These are phyloP conservation scores for Cantharis rustica DNA, from an alignment of 2,888 invertebrate genomes.

Conservation along the genomic window DNA sequence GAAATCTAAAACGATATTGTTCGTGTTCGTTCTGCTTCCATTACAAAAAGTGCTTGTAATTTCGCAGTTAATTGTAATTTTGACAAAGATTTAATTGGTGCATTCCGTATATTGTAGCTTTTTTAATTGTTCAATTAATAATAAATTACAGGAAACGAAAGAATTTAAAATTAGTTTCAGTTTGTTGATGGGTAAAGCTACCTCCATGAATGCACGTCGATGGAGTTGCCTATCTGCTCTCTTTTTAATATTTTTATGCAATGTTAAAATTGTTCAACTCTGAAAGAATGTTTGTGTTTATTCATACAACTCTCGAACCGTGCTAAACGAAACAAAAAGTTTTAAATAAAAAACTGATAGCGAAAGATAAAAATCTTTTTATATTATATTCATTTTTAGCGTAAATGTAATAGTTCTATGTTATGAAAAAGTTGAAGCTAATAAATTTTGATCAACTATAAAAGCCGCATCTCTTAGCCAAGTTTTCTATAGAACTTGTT, in stretches of 20 bases:
- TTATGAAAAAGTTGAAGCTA: background rate
- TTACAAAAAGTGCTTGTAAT: background rate
- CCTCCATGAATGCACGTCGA: too few species aligned
- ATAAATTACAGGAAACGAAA: too few species aligned
- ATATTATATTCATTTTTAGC: background rate
- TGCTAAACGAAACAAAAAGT: background rate
- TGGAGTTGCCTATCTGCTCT: too few species aligned
- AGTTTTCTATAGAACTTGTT: background rate
- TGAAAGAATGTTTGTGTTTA: too few species aligned
- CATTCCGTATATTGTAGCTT: too few species aligned
- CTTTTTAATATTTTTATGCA: too few species aligned
- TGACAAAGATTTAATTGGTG: background rate
- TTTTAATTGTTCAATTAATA: too few species aligned
- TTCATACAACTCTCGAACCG: background rate
- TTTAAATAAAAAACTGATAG: background rate
- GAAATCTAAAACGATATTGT: background rate
- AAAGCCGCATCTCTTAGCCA: background rate
- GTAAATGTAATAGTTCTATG: background rate
- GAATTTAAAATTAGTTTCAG: too few species aligned
- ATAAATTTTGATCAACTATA: background rate
- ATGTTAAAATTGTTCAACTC: too few species aligned
- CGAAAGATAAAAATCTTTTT: background rate
- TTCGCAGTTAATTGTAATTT: background rate
- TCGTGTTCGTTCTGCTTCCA: background rate
- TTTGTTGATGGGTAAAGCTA: too few species aligned